Evolutionary conservation across 92 coral and sea anemone genomes (phyloP), one percentile per base, ranked within the genome.

Genomic region (Zoanthus sociatus): DNA sequence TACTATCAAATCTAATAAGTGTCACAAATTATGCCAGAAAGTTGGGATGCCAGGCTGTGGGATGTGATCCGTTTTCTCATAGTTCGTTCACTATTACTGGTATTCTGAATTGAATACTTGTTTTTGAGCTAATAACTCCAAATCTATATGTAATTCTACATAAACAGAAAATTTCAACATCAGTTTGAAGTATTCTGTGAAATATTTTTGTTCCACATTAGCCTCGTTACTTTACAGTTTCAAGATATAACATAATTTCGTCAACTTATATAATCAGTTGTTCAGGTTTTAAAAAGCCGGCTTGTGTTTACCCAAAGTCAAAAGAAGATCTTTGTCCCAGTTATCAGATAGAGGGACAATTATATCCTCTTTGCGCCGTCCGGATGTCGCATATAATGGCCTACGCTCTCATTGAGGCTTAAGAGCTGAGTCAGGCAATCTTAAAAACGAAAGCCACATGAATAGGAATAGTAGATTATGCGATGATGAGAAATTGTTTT

Each of bases 201-300:
- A 4, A 73, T 16, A 50, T 33, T n/a, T 20, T 51, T 51, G 56
- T n/a, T 42, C 3, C 51, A 15, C 46, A 71, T 81, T n/a, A 61
- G n/a, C 48, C 16, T 37, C 46, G 4, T 53, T 81, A 64, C 63
- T 66, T 81, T 55, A 71, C 45, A 33, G 30, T 45, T 67, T 33
- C 47, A 50, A 81, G 60, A 18, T 42, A 69, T 67, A 30, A 55
- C 30, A 81, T 32, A 66, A 55, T 64, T 17, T n/a, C 56, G 84
- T 48, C 55, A 50, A 3, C 7, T 50, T 50, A 50, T 11, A 31
- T 81, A 42, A 63, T 67, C 45, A 45, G 47, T 81, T 66, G 75
- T 30, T 48, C 73, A 81, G 85, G 45, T 81, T 13, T 20, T 64
- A 26, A 46, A 81, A 81, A 66, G 67, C 75, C 85, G 75, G 76